A percentile compares a stretch with the other conserved stretches of the same genome.
Evolutionary conservation across 2,888 invertebrate species (phyloP).

Genomic region (Ptychoptera contaminata): DNA sequence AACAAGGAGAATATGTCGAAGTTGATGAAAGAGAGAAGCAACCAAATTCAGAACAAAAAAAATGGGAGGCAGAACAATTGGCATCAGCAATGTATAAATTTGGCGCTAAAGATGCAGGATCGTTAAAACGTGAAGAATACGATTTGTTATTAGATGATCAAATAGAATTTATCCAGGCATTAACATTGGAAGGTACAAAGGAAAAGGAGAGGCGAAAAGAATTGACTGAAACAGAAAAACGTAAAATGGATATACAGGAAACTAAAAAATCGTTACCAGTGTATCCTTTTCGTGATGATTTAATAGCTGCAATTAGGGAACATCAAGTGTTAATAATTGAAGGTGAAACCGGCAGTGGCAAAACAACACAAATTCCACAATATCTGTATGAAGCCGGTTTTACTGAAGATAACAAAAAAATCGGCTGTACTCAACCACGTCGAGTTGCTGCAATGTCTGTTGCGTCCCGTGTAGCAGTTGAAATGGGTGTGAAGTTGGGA

Average conservation of each 20-base stretch:
- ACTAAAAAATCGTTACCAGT: slow-evolving; percentile 87
- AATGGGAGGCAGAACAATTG: slow-evolving; percentile 97
- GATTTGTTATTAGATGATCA: slow-evolving; percentile 89
- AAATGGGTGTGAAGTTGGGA: slow-evolving; percentile 92
- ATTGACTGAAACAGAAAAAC: slow-evolving; percentile 50
- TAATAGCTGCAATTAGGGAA: slow-evolving; percentile 80
- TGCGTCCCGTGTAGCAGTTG: slow-evolving; percentile 92
- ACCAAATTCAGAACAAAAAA: slow-evolving; percentile 71
- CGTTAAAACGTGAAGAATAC: slow-evolving; percentile 55
- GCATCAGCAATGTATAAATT: slow-evolving; percentile 82
- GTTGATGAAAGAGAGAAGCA: slow-evolving; percentile 73
- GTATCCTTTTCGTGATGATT: slow-evolving; percentile 75
- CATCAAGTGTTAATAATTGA: slow-evolving; percentile 87
- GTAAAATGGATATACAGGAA: slow-evolving; percentile 73
- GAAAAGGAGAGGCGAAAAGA: slow-evolving; percentile 39
- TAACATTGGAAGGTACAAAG: slow-evolving; percentile 60
- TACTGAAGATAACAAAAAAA: slow-evolving; percentile 65
- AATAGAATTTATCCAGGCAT: slow-evolving; percentile 91
- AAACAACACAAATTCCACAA: slow-evolving; percentile 98
- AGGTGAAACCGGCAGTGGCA: slow-evolving; percentile 97
- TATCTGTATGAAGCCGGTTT: slow-evolving; percentile 91
- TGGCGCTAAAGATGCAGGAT: slow-evolving; percentile 73
- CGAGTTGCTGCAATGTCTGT: slow-evolving; percentile 99
- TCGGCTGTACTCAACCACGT: slow-evolving; percentile 95
- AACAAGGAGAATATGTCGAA: slow-evolving; percentile 60